Conservation (phyloP, 1,140 invertebrate species). For the Pentalonia nigronervosa region DNA sequence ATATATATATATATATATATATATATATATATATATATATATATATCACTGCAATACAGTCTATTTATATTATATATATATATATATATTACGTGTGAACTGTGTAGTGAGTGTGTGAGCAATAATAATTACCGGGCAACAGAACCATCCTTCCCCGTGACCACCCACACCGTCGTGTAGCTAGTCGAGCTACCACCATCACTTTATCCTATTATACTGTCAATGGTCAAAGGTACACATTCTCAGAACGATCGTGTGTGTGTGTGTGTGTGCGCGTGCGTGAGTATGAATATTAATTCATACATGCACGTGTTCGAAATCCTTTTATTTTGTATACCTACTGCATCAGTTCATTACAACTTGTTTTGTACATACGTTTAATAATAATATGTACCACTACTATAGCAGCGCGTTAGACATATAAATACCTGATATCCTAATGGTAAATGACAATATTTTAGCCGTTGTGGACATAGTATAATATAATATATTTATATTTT, state of each 20-base stretch:
- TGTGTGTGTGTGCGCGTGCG: background rate
- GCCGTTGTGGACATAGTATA: background rate
- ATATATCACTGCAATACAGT: too few relatives aligned
- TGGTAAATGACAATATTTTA: background rate
- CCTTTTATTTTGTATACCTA: background rate
- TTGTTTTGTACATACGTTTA: background rate
- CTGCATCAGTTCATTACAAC: background rate
- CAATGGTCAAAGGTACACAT: background rate
- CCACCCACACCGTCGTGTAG: background rate
- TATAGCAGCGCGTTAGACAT: background rate
- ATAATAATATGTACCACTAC: background rate
- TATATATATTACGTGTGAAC: background rate
- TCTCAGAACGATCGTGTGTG: background rate
- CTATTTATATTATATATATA: background rate
- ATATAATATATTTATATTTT: background rate
- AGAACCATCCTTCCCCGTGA: too few relatives aligned
- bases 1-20: background rate
- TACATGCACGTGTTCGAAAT: background rate
- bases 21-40: too few relatives aligned
- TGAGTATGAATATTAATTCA: background rate
- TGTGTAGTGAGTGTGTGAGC: background rate
- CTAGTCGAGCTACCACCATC: background rate
- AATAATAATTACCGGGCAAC: slow-evolving; percentile 17
- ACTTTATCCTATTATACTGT: background rate
- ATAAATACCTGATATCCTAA: background rate